These are phyloP conservation scores for Fragum sueziense DNA, from an alignment of 2,888 invertebrate genomes.

Conservation along the genomic window DNA sequence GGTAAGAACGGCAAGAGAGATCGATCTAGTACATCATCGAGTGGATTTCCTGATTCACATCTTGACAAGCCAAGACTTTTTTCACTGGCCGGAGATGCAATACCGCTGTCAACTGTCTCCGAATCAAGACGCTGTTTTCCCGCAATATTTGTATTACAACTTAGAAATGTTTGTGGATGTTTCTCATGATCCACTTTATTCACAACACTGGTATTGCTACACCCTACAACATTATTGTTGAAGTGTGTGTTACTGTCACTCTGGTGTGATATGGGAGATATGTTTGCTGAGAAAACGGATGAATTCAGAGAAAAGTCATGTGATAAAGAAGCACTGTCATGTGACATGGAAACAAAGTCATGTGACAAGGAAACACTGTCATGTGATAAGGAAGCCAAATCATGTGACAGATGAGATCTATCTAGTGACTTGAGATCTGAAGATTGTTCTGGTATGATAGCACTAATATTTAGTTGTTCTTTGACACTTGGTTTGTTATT, in stretches of 20 bases:
- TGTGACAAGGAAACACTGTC: no score
- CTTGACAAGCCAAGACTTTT: conserved; percentile 23
- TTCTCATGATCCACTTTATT: not conserved
- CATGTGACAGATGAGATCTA: conserved; percentile 7
- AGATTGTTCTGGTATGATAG: not conserved
- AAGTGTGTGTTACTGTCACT: not conserved
- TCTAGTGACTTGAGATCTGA: not conserved
- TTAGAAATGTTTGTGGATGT: not conserved
- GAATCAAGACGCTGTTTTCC: conserved; percentile 28
- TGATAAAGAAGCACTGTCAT: not conserved
- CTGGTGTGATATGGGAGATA: conserved; percentile 8
- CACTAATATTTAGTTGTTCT: not conserved
- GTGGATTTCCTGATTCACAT: conserved; percentile 40
- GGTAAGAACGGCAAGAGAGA: conserved; percentile 59
- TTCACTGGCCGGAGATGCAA: conserved; percentile 56
- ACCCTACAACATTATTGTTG: not conserved
- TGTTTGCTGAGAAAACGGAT: not conserved
- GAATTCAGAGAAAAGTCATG: not conserved
- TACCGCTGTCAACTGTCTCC: conserved; percentile 54
- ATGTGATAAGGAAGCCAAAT: not conserved
- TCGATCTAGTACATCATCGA: conserved; percentile 62
- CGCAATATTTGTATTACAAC: not conserved
- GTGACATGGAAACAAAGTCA: not conserved
- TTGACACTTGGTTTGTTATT: not conserved
- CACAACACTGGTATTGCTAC: no score